A percentile compares a stretch with the other conserved stretches of the same genome.
These are phyloP conservation scores for Parazoanthus atlanticus DNA, from an alignment of 92 coral and sea anemone species.

Conservation along the genomic window DNA sequence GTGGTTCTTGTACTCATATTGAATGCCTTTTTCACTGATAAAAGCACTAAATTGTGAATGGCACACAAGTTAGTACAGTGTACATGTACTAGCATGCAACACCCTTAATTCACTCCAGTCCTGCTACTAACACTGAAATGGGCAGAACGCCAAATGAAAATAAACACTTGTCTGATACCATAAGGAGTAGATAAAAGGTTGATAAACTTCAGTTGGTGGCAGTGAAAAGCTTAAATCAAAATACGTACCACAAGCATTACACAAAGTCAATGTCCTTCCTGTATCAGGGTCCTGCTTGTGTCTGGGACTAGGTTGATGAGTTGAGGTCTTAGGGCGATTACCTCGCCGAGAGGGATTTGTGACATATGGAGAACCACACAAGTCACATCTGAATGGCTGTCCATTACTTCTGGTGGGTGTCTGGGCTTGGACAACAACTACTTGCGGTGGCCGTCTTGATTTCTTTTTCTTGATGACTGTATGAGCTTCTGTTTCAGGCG, in stretches of 20 bases:
- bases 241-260: slow-evolving; percentile 97
- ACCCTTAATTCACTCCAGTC: no score
- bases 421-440: slow-evolving; percentile 46
- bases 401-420: slow-evolving; percentile 58
- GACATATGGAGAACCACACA: slow-evolving; percentile 93
- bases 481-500: slow-evolving; percentile 68
- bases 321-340: slow-evolving; percentile 83
- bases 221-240: no score
- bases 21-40: no score
- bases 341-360: slow-evolving; percentile 97
- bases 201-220: no score
- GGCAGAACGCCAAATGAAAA: no score
- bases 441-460: slow-evolving; percentile 62
- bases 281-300: slow-evolving; percentile 90
- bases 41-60: no score
- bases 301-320: slow-evolving; percentile 94
- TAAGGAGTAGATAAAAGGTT: no score
- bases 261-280: slow-evolving; percentile 88
- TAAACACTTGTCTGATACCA: no score
- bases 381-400: slow-evolving; percentile 91
- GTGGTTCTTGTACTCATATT: no score
- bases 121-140: no score
- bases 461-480: slow-evolving; percentile 63
- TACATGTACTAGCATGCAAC: no score
- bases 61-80: no score